Conservation (phyloP, 2,113 vertebrate species). For the Bufo bufo region DNA sequence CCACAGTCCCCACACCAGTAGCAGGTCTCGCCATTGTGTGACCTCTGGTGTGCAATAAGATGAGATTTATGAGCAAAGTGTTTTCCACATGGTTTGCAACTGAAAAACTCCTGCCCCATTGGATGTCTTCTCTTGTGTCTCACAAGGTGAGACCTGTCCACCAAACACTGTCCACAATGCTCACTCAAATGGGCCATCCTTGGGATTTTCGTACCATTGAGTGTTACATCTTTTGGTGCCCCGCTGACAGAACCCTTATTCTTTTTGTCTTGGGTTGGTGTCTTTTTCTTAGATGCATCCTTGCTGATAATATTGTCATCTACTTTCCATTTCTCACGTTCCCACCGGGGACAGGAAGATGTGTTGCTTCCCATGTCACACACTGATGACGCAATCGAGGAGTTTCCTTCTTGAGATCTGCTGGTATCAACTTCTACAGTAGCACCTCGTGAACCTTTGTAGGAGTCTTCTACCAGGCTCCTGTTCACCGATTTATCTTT, state of each 20-base stretch:
- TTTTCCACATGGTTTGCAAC: conserved; percentile 50
- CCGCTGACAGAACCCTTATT: not conserved
- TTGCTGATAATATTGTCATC: not conserved
- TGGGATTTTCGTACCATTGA: not conserved
- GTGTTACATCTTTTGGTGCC: not conserved
- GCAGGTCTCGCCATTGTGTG: conserved; percentile 50
- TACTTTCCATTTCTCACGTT: not conserved
- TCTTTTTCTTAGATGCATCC: not conserved
- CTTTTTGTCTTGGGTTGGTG: not conserved
- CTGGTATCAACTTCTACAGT: not conserved
- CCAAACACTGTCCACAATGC: conserved; percentile 76
- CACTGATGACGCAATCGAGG: not conserved
- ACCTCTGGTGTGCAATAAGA: conserved; percentile 48
- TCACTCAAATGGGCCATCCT: conserved; percentile 66
- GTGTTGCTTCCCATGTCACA: not conserved
- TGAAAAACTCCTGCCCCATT: conserved; percentile 38
- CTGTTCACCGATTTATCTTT: not conserved
- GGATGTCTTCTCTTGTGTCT: conserved; percentile 60
- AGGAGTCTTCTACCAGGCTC: not conserved
- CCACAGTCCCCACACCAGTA: conserved; percentile 51
- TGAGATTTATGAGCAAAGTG: conserved; percentile 45
- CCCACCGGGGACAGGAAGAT: not conserved
- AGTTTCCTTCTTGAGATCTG: not conserved
- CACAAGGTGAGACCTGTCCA: conserved; percentile 75
- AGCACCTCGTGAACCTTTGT: not conserved